Evolutionary conservation across 2,888 invertebrate species (phyloP), one percentile per base, ranked within the genome.

Genomic region (Trichopria drosophilae): DNA sequence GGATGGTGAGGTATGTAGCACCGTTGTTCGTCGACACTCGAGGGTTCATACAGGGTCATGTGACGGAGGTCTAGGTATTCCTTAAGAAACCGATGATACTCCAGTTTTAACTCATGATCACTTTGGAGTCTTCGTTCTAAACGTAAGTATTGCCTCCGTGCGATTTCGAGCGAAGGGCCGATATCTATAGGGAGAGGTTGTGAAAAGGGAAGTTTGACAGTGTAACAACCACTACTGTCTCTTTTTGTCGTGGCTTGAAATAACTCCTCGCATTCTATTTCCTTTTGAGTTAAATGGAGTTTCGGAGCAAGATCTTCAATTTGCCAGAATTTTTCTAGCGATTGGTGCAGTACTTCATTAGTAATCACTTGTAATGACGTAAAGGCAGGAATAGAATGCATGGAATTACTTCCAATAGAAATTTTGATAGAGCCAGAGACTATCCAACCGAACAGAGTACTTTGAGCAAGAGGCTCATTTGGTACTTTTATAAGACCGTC

Each of bases 1-100:
- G 48, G 28, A 6, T 48, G 48, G 15, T 53, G 53, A 4, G 48
- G 41, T 3, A 48, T 15, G n/a, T 47, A 47, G 2, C 26, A 19
- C n/a, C 43, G 23, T 3, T 16, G 2, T 16, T 16, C 7, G 10
- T 34, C 18, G 6, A 4, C 16, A 16, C 20, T 34, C 18, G 18
- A 18, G 7, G 15, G 18, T 13, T 18, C 15, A 13, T 19, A 9
- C n/a, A 19, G 19, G n/a, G 12, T 6, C 34, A 43, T 43, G 13
- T 43, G 43, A 2, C 32, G 22, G 7, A 43, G 23, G 3, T 1
- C 9, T 24, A 22, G 19, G 15, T 43, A 43, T 20, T 43, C 43
- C 7, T 1, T 3, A 6, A 34, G 15, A 26, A 45, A 45, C 2
- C 36, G 26, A 15, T 18, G n/a, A 12, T 26, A 35, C 4, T 23